Evolutionary conservation across 1,140 invertebrate genomes (phyloP), one percentile per base, ranked within the genome.

Genomic region (Subanguina moxae): DNA sequence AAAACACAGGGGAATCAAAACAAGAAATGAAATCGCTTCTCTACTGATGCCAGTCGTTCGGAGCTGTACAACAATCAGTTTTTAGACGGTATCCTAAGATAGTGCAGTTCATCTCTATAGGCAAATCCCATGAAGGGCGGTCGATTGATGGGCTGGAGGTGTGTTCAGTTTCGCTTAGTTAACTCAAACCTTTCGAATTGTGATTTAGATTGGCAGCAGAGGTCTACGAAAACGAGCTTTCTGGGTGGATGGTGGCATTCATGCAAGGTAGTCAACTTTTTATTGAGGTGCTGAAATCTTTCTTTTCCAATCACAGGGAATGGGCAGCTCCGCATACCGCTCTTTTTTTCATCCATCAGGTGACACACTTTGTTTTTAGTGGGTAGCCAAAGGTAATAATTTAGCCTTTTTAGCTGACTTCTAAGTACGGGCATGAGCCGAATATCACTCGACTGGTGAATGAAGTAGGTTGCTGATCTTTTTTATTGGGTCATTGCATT

Each of bases 271-370:
- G 32, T 38, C 32, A 38, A 38, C 32, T 38, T 3, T n/a, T n/a
- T 38, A 38, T 38, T 38, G 32, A 38, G 32, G 3, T 5, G 32
- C 11, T 5, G 11, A 38, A 38, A 38, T 38, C 11, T 3, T 38
- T 38, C 3, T 38, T 11, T 38, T 5, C 3, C n/a, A 52, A 52
- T 38, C 59, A 46, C 11, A 30, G 72, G 45, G 80, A 80, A 65
- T 82, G 80, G 80, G 81, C 79, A 8, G 75, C 80, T 25, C 71
- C 79, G 11, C 81, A 83, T 67, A 82, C 81, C 1, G 75, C 81
- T 25, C 67, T 82, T 21, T 83, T 76, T 57, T 83, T 83, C 62
- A 82, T 82, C 48, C 75, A 83, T 68, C 74, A 82, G 68, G 79
- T 76, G 57, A 52, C 13, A n/a, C n/a, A n/a, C n/a, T n/a, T 7